phyloP scores from a whole-genome alignment of 2,888 invertebrate genomes.

The Tiliacea aurago region DNA sequence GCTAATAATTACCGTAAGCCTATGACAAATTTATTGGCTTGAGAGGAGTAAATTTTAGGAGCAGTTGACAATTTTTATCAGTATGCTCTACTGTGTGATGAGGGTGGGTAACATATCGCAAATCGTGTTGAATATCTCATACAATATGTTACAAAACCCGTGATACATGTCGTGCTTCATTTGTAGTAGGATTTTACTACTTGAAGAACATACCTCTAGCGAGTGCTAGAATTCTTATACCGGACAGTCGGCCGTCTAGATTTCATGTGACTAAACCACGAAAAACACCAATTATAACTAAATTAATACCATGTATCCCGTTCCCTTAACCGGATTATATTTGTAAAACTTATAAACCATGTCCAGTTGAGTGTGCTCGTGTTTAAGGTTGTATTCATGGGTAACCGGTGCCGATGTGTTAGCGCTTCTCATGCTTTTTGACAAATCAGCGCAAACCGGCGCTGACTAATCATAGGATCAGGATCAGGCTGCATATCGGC shows the following conservation, averaged over 20 bases:
- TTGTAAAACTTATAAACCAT: slow-evolving; percentile 52
- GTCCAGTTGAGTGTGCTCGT: slow-evolving; percentile 44
- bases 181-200: background rate
- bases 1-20: background rate
- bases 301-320: slow-evolving; percentile 46
- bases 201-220: background rate
- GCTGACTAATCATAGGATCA: no score
- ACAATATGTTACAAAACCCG: background rate
- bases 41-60: background rate
- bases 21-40: background rate
- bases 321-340: slow-evolving; percentile 46
- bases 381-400: slow-evolving; percentile 14
- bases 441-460: no score
- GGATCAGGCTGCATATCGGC: no score
- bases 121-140: background rate
- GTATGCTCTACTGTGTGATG: background rate
- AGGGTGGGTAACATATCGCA: background rate
- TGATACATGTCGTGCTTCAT: background rate
- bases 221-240: background rate
- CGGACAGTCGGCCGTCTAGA: slow-evolving; percentile 5
- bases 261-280: slow-evolving; percentile 36
- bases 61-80: background rate
- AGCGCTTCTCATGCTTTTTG: no score
- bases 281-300: slow-evolving; percentile 42
- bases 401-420: no score